Evolutionary conservation across 2,113 vertebrate species (phyloP).

Genomic region (Cinclus mexicanus): DNA sequence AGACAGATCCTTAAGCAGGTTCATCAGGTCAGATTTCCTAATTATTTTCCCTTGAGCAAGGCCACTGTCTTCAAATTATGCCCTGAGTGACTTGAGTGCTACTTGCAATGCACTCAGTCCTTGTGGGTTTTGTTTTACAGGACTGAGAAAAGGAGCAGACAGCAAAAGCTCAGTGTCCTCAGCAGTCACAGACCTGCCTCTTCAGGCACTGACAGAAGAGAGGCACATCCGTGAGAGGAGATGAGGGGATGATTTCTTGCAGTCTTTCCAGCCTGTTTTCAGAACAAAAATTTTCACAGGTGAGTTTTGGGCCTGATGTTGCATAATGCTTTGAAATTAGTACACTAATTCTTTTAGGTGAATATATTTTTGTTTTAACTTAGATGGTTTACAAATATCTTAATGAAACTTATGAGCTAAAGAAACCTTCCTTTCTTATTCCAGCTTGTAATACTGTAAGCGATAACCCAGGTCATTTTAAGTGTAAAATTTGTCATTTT

Average conservation of each 20-base stretch:
- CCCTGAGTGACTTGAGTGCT: not conserved
- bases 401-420: not conserved
- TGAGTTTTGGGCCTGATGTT: not conserved
- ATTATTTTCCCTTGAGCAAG: not conserved
- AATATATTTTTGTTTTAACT: not conserved
- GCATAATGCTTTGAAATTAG: not conserved
- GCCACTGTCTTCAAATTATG: not conserved
- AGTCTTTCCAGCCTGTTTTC: not conserved
- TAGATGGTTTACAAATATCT: not conserved
- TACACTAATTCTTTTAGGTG: not conserved
- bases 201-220: not conserved
- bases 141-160: not conserved
- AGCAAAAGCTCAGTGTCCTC: not conserved
- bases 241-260: not conserved
- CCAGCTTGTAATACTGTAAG: slow-evolving; percentile 60
- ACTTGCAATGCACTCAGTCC: not conserved
- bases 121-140: not conserved
- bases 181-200: not conserved
- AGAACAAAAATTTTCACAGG: not conserved
- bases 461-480: not conserved
- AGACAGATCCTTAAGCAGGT: not conserved
- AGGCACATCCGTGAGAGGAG: not conserved
- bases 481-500: not conserved
- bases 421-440: not conserved
- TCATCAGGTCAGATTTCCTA: not conserved